Base-by-base conservation (phyloP, 2,888 invertebrate species). In the Entomobrya multifasciata region DNA sequence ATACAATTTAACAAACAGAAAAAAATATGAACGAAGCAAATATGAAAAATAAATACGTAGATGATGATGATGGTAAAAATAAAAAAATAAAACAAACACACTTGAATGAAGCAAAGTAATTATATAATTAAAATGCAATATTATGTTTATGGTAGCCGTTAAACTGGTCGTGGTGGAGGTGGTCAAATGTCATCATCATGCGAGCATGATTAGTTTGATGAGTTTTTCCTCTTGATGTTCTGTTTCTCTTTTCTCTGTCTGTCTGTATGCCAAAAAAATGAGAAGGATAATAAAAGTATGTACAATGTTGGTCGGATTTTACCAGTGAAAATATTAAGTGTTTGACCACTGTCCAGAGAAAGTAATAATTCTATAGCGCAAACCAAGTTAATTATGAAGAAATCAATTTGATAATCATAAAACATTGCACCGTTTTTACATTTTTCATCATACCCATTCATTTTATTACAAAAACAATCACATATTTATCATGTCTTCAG, bases 1-100 rank as follows among this genome's bases (percentile, higher is more conserved):
- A 65, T 65, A 60, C n/a, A 52, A n/a, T n/a, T n/a, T n/a, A n/a
- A n/a, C n/a, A 2, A 80, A 70, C 67, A 60, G 77, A 60, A 76
- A 78, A 70, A 27, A 67, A 49, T n/a, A n/a, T 30, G 74, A 52
- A 52, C n/a, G 74, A 67, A 74, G 52, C 74, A 74, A 74, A 36
- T 8, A 30, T 52, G 55, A 60, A 57, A 80, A 86, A 86, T 76
- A 86, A 86, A 86, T 44, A 65, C 67, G 86, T 86, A 86, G 86
- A 86, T 86, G 86, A 86, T 86, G 86, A 86, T 86, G 86, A 84
- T 84, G 84, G 84, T 84, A 20, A 25, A 83, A 72, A 82, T 13
- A 62, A 44, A 74, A n/a, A 36, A 36, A 30, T 57, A 70, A 62
- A 44, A 74, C 10, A 36, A 36, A 30, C 25, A 70, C 70, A 57